Base-by-base conservation (phyloP, 2,113 vertebrate species). In the Anhinga rufa region DNA sequence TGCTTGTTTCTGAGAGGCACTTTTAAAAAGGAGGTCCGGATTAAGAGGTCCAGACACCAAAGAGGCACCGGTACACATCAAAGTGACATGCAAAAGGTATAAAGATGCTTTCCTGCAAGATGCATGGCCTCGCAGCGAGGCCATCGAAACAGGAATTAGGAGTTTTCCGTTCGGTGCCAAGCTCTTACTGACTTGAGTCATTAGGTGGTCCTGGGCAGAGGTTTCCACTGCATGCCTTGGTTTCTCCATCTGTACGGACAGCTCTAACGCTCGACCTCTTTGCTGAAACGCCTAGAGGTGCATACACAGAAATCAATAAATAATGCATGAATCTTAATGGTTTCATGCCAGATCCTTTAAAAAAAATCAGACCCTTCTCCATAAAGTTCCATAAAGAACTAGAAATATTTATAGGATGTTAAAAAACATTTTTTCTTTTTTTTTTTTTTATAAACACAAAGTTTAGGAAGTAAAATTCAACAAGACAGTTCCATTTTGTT, bases 381-480 rank as follows among this genome's bases (percentile, higher is more conserved):
- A 58, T 42, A n/a, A n/a, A 3, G 3, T 32, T 46, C 86, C 42
- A 15, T 21, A 42, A 36, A 69, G 22, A 65, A n/a, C 32, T 36
- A 34, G 38, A 79, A 90, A 61, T 52, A 74, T 26, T 78, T 42
- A 13, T 6, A 62, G 54, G 31, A 36, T 72, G 79, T 31, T 81
- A 89, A 87, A 52, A 48, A n/a, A 2, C 8, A 2, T 0, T 11
- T 5, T 20, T 19, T 4, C 31, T 5, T 1, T 14, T 21, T 51
- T 40, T 32, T 52, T 29, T 48, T 52, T 14, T 48, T 42, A 11
- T 44, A 44, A 70, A 82, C 20, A 92, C 22, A 48, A 48, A 3
- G 4, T 48, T 82, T 52, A 49, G 62, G 20, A 49, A 64, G 24
- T 40, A 87, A 66, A 92, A 93, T 74, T 26, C 48, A 72, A 26